phyloP scores from a whole-genome alignment of 2,888 invertebrate species.

The Augiades crinisus region DNA sequence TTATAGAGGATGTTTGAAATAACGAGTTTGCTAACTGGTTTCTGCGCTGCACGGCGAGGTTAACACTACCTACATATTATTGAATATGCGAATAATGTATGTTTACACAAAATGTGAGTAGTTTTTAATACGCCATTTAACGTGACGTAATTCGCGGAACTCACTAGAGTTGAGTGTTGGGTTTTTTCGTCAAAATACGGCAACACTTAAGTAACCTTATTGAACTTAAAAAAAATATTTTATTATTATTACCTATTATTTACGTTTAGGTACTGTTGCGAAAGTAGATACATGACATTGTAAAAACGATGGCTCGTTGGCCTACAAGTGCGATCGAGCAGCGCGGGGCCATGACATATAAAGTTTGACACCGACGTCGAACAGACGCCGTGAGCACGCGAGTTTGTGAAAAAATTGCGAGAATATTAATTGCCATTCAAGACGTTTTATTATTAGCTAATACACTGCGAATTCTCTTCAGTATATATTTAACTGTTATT shows the following conservation, averaged over 20 bases:
- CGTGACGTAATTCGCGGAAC: slow-evolving; percentile 19
- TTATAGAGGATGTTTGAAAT: slow-evolving; percentile 39
- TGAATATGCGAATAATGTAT: slow-evolving; percentile 23
- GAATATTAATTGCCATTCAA: slow-evolving; percentile 2
- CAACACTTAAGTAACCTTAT: too few species aligned
- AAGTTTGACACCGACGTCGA: slow-evolving; percentile 61
- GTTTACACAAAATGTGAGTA: slow-evolving; percentile 6
- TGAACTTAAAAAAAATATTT: too few species aligned
- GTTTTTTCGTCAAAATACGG: slow-evolving; percentile 1
- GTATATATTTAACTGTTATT: too few species aligned
- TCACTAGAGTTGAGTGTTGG: neutral
- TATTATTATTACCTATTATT: slow-evolving; percentile 23
- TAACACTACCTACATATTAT: slow-evolving; percentile 15
- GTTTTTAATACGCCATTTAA: slow-evolving; percentile 17
- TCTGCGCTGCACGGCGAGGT: slow-evolving; percentile 18
- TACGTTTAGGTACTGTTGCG: slow-evolving; percentile 50
- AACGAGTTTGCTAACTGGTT: slow-evolving; percentile 43
- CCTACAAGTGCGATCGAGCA: slow-evolving; percentile 79
- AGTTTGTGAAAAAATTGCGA: slow-evolving; percentile 43
- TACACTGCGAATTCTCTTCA: neutral
- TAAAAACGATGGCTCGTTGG: slow-evolving; percentile 68
- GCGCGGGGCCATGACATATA: slow-evolving; percentile 73
- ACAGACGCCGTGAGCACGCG: slow-evolving; percentile 45
- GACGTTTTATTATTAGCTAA: neutral
- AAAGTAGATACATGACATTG: slow-evolving; percentile 77